Evolutionary conservation across 1,140 invertebrate genomes (phyloP).

Genomic region (Diabrotica undecimpunctata): DNA sequence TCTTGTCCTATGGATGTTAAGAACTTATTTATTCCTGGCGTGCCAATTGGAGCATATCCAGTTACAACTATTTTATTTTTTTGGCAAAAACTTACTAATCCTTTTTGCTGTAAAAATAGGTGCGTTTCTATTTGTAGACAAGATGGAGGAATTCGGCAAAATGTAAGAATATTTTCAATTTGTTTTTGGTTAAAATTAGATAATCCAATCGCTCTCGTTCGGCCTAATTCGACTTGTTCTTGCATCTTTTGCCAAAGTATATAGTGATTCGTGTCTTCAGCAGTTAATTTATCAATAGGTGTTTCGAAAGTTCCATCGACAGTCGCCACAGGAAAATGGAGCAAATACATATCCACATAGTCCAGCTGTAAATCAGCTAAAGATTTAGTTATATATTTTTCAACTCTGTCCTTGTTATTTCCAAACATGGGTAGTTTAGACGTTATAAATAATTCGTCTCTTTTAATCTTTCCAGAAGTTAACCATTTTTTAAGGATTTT

Average conservation of each 20-base stretch:
- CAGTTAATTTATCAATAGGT: constrained; percentile 3
- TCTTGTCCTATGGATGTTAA: constrained; percentile 42
- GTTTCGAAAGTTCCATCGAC: neutral
- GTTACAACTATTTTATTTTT: constrained; percentile 68
- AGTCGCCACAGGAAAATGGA: constrained; percentile 8
- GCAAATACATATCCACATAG: constrained; percentile 16
- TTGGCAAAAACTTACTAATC: constrained; percentile 69
- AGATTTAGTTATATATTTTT: constrained; percentile 3
- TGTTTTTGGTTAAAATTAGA: constrained; percentile 77
- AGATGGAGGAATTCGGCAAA: constrained; percentile 62
- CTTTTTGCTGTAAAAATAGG: constrained; percentile 74
- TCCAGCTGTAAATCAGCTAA: constrained; percentile 9
- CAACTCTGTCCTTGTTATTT: constrained; percentile 15
- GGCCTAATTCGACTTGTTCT: constrained; percentile 60
- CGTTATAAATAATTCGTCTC: constrained; percentile 59
- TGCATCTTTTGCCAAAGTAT: constrained; percentile 75
- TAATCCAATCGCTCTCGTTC: constrained; percentile 67
- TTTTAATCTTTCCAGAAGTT: neutral
- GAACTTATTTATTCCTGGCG: constrained; percentile 54
- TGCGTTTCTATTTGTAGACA: constrained; percentile 78
- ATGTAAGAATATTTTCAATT: constrained; percentile 59
- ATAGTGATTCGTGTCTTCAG: constrained; percentile 66
- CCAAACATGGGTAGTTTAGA: constrained; percentile 54
- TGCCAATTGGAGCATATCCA: constrained; percentile 80
- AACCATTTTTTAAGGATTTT: neutral